Evolutionary conservation across 2,888 invertebrate genomes (phyloP), one percentile per base, ranked within the genome.

Genomic region (Noctua pronuba): DNA sequence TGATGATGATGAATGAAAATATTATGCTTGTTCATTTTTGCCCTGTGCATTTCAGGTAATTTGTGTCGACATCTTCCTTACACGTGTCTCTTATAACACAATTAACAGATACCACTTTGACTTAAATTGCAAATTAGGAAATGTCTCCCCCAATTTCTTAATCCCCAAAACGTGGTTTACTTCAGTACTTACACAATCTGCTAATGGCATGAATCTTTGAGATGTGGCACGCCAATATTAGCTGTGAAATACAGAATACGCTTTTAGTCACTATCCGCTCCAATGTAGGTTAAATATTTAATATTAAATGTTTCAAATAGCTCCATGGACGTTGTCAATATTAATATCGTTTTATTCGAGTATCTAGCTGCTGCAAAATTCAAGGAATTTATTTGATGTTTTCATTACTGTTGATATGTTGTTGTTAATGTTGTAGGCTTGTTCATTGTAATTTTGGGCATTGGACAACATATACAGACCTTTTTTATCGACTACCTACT

Each of bases 161-260:
- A 84, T 78, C 79, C 79, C 62, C 21, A 38, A 64, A 67, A 80
- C 64, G 79, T 21, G 79, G 62, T 68, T 84, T 64, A 62, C n/a
- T 78, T 83, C 46, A 41, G 67, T 55, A 64, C 52, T 79, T 64
- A 83, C 31, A 46, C 62, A 58, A 75, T 82, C 55, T 65, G 21
- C 62, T 84, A 84, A 68, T 84, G 84, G 38, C 68, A 79, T 68
- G 55, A 80, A 80, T 84, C 44, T 62, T 79, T 77, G 55, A 84
- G 44, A 55, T 64, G 67, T 16, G 79, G 79, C 46, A 41, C 35
- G 52, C 60, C 79, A 55, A 55, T 65, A 65, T 76, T 83, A 67
- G 44, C 35, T 83, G 44, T 60, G n/a, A 66, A 83, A 77, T 66
- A 77, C 28, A 60, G 35, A 62, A 67, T 28, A 83, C 31, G 38